These are phyloP conservation scores for Coregonus clupeaformis DNA, from an alignment of 2,113 vertebrate genomes.

Conservation along the genomic window DNA sequence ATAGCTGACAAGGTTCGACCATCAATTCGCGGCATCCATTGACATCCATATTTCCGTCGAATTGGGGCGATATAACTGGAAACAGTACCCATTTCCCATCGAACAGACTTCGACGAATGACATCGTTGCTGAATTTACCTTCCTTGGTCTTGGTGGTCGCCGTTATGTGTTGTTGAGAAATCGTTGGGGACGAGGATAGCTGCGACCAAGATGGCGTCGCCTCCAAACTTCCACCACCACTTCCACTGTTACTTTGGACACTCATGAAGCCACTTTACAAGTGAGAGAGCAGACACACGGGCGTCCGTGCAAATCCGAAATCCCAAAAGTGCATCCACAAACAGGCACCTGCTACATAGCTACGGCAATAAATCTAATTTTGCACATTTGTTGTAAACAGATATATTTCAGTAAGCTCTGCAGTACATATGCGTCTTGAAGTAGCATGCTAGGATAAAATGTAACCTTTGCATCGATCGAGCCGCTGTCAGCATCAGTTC, in stretches of 20 bases:
- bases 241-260: slow-evolving; percentile 96
- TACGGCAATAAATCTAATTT: slow-evolving; percentile 25
- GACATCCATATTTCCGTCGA: slow-evolving; percentile 63
- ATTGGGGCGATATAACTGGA: slow-evolving; percentile 20
- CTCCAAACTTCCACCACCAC: slow-evolving; percentile 94
- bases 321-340: slow-evolving; percentile 57
- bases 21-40: slow-evolving; percentile 65
- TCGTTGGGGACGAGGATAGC: slow-evolving; percentile 91
- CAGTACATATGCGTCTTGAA: slow-evolving; percentile 75
- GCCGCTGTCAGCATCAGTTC: slow-evolving; percentile 76
- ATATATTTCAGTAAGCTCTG: slow-evolving; percentile 58
- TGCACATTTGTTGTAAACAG: slow-evolving; percentile 39
- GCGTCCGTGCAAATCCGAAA: slow-evolving; percentile 52
- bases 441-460: slow-evolving; percentile 44
- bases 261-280: slow-evolving; percentile 94
- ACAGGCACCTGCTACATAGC: slow-evolving; percentile 47
- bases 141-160: slow-evolving; percentile 83
- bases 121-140: slow-evolving; percentile 69
- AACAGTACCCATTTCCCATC: not conserved
- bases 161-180: slow-evolving; percentile 85
- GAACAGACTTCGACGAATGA: slow-evolving; percentile 27
- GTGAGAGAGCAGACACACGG: slow-evolving; percentile 67
- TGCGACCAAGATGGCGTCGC: slow-evolving; percentile 98
- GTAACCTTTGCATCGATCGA: slow-evolving; percentile 83
- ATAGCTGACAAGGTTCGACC: slow-evolving; percentile 68